Percentiles rank a stretch among this genome's conserved stretches.
These are phyloP conservation scores for Cylloceria caligata DNA, from an alignment of 2,888 invertebrate species.

Conservation along the genomic window DNA sequence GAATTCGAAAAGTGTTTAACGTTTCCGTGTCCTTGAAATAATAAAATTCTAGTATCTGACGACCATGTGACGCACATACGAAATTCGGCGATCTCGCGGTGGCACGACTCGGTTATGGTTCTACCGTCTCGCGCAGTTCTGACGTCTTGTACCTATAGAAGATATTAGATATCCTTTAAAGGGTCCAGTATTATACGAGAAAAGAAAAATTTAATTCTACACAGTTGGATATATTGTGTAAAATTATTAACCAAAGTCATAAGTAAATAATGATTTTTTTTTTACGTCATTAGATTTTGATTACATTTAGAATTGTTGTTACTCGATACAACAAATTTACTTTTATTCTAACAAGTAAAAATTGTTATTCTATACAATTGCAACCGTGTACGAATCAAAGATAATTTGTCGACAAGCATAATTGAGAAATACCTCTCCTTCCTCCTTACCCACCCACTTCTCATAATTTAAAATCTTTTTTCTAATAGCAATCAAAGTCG, in stretches of 20 bases:
- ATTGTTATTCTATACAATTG: not conserved
- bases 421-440: not conserved
- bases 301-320: not conserved
- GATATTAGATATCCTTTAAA: conserved; percentile 45
- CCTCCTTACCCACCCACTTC: no score
- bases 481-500: not conserved
- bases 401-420: not conserved
- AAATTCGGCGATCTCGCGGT: conserved; percentile 47
- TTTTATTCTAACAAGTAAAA: not conserved
- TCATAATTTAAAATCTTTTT: conserved; percentile 12
- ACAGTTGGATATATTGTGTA: conserved; percentile 7
- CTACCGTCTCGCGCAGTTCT: conserved; percentile 1
- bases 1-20: conserved; percentile 78
- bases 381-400: conserved; percentile 5
- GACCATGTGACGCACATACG: conserved; percentile 43
- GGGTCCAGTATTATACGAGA: conserved; percentile 60
- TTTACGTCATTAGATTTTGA: not conserved
- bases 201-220: conserved; percentile 30
- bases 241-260: not conserved
- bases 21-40: conserved; percentile 58
- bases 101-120: conserved; percentile 33
- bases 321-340: no score
- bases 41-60: conserved; percentile 25
- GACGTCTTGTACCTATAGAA: conserved; percentile 34
- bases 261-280: not conserved